Conservation (phyloP, 2,888 invertebrate species). For the Meteorus cinctellus region DNA sequence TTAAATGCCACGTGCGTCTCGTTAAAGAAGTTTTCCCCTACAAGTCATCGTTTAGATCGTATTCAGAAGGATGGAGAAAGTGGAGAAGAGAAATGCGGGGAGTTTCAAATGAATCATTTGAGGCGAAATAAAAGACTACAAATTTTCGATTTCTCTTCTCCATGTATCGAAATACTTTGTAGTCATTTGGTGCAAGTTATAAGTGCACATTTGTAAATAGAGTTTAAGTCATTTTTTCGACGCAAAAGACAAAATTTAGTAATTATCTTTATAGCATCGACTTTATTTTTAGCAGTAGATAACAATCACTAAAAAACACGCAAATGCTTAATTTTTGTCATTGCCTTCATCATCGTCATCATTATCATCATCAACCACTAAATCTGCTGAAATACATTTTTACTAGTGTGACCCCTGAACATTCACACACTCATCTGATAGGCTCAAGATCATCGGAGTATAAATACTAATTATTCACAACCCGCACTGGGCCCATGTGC, state of each 20-base stretch:
- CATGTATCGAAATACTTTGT: no score
- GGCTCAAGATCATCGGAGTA: conserved; percentile 52
- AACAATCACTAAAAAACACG: not conserved
- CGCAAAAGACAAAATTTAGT: not conserved
- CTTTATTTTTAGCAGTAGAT: not conserved
- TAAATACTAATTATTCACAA: conserved; percentile 66
- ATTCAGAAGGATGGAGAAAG: conserved; percentile 29
- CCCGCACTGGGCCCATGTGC: conserved; percentile 42
- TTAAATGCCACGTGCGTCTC: conserved; percentile 67
- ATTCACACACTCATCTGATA: not conserved
- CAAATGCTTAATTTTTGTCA: not conserved
- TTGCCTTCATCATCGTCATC: no score
- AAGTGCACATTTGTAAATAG: no score
- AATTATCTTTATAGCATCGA: not conserved
- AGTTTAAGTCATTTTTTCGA: not conserved
- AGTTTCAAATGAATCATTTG: not conserved
- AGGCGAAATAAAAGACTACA: not conserved
- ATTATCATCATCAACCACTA: no score
- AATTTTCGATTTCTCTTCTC: no score
- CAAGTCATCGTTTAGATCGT: conserved; percentile 59
- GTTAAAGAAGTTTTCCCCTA: conserved; percentile 61
- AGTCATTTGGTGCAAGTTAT: no score
- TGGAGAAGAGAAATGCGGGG: not conserved
- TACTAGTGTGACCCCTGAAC: not conserved
- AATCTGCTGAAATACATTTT: not conserved